Conservation (phyloP, 2,797 vertebrate species). For the Emydoidea blandingii region DNA sequence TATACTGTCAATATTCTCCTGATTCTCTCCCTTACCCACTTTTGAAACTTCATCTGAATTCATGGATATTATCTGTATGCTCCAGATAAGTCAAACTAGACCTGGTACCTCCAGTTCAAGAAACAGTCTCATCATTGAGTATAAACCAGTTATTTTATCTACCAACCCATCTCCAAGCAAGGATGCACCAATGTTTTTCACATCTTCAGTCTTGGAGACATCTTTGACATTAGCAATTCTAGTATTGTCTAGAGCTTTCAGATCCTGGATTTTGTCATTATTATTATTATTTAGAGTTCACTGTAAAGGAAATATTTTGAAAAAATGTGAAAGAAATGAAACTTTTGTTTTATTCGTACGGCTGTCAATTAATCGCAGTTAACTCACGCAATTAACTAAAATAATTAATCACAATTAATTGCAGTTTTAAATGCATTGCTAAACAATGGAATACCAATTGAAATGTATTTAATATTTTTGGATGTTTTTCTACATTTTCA, state of each 20-base stretch:
- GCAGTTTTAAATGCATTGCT: no score
- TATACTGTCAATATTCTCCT: background rate
- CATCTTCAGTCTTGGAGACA: background rate
- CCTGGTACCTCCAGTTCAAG: background rate
- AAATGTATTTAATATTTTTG: no score
- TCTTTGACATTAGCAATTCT: background rate
- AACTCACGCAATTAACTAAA: no score
- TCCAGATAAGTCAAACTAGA: background rate
- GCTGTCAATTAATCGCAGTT: no score
- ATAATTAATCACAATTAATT: no score
- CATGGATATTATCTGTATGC: background rate
- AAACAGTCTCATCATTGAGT: background rate
- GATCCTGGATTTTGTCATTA: background rate
- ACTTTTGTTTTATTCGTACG: no score
- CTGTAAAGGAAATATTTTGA: background rate
- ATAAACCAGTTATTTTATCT: background rate
- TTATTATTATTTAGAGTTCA: background rate
- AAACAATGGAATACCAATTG: no score
- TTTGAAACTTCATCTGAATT: background rate
- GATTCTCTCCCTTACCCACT: background rate
- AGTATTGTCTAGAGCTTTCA: background rate
- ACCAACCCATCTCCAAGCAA: background rate
- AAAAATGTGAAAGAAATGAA: background rate
- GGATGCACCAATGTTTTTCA: background rate
- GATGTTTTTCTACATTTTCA: no score